Percentiles rank a stretch among this genome's conserved stretches.
These are phyloP conservation scores for Frieseomelitta varia DNA, from an alignment of 1,140 invertebrate genomes.

Conservation along the genomic window DNA sequence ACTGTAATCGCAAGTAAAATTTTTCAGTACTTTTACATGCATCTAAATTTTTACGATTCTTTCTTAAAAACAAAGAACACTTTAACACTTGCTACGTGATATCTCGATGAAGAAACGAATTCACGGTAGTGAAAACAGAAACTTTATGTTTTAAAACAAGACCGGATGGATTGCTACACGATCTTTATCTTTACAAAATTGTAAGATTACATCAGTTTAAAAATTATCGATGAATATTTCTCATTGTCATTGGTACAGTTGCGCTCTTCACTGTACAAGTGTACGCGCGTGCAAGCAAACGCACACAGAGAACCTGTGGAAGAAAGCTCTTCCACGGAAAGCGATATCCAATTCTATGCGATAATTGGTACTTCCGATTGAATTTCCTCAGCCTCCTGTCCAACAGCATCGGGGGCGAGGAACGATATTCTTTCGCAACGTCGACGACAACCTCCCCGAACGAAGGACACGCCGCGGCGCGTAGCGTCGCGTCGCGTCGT, in stretches of 20 bases:
- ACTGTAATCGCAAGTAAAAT: too few relatives aligned
- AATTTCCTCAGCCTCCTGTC: slow-evolving; percentile 55
- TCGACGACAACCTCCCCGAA: slow-evolving; percentile 38
- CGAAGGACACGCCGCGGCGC: slow-evolving; percentile 40
- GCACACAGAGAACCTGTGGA: background rate
- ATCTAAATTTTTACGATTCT: too few relatives aligned
- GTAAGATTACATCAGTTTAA: too few relatives aligned
- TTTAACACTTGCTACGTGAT: too few relatives aligned
- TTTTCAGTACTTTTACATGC: too few relatives aligned
- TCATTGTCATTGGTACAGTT: too few relatives aligned
- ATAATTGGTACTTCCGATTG: slow-evolving; percentile 69
- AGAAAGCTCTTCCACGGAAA: slow-evolving; percentile 19
- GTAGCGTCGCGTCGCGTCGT: background rate
- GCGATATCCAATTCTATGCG: slow-evolving; percentile 61
- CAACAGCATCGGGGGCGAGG: slow-evolving; percentile 13
- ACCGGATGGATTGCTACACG: background rate
- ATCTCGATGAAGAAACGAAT: too few relatives aligned
- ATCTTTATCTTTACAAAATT: background rate
- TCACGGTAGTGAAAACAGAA: too few relatives aligned
- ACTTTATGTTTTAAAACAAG: too few relatives aligned
- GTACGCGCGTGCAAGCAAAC: background rate
- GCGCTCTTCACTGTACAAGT: background rate
- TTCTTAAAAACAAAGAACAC: too few relatives aligned
- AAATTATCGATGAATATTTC: too few relatives aligned
- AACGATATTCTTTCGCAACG: slow-evolving; percentile 55